Evolutionary conservation across 2,113 vertebrate genomes (phyloP), one percentile per base, ranked within the genome.

Genomic region (Ciconia boyciana): DNA sequence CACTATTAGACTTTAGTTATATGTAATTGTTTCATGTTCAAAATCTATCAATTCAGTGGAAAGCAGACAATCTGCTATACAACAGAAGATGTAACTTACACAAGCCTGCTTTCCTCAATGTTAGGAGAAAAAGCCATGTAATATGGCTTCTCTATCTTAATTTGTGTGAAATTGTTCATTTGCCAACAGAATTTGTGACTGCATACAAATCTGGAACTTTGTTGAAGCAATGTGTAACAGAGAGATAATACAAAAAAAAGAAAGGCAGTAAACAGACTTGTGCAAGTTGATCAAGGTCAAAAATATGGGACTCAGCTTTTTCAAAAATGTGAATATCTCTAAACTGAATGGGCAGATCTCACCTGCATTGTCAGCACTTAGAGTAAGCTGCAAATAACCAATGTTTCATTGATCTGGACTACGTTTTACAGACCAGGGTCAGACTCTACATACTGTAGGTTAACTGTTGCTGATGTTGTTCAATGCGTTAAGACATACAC

Each of bases 81-180:
- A 72, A 62, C 29, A 89, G 15, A 61, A 64, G n/a, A 41, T 51
- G 5, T 54, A 91, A 51, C 29, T 72, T 77, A 83, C 1, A 2
- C 8, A 64, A 71, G 14, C 10, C 14, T 36, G 19, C 66, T 88
- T 93, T 89, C 51, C 20, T 71, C 16, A 32, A 20, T 29, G 24
- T 78, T 81, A 75, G 51, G 43, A 81, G 46, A 85, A 93, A 94
- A 86, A 86, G 2, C 25, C 39, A 81, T 80, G 49, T 62, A 81
- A 71, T 83, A 48, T 48, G n/a, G 32, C 20, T 94, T 72, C 62
- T 68, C 32, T 90, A 3, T 88, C 78, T 93, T 95, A 96, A 96
- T 91, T 95, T 92, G 60, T 93, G 68, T 96, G 82, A 92, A 94
- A 92, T 74, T 96, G n/a, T 83, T 93, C 46, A 55, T 94, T 90